phyloP scores from a whole-genome alignment of 92 coral and sea anemone genomes.

The Umimayanthus kanabou region DNA sequence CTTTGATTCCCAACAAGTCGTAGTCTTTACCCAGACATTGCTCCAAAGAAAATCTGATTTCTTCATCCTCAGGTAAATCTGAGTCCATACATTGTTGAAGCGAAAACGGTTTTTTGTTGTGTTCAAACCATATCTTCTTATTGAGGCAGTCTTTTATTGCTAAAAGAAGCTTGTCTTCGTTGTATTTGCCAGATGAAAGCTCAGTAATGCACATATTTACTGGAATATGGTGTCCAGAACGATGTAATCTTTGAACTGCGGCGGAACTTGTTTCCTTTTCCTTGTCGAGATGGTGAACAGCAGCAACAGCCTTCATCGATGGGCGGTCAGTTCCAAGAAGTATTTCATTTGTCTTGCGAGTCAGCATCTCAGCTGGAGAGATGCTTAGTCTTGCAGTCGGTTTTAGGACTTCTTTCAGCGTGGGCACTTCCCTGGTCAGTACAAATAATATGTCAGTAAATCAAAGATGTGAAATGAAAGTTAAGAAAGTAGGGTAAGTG shows the following conservation, averaged over 20 bases:
- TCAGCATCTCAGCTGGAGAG: not conserved
- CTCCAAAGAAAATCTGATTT: not conserved
- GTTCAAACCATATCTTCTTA: not conserved
- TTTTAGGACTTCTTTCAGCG: not conserved
- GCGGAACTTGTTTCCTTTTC: not conserved
- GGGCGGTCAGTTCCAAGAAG: not conserved
- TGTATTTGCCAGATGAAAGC: not conserved
- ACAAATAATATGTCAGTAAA: not conserved
- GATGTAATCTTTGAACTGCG: not conserved
- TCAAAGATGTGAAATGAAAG: not conserved
- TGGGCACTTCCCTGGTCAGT: not conserved
- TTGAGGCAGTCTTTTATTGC: not conserved
- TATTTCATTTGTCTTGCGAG: not conserved
- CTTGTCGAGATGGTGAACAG: not conserved
- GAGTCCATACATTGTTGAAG: not conserved
- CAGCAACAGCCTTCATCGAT: not conserved
- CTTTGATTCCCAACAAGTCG: not conserved
- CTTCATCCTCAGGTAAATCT: not conserved
- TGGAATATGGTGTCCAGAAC: not conserved
- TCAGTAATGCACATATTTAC: not conserved
- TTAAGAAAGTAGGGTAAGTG: not conserved
- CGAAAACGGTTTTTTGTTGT: not conserved
- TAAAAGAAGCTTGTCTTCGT: not conserved
- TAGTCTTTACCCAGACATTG: not conserved
- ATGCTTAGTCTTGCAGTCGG: not conserved